These are phyloP conservation scores for Zaprionus ornatus DNA, from an alignment of 1,140 invertebrate genomes.

Conservation along the genomic window DNA sequence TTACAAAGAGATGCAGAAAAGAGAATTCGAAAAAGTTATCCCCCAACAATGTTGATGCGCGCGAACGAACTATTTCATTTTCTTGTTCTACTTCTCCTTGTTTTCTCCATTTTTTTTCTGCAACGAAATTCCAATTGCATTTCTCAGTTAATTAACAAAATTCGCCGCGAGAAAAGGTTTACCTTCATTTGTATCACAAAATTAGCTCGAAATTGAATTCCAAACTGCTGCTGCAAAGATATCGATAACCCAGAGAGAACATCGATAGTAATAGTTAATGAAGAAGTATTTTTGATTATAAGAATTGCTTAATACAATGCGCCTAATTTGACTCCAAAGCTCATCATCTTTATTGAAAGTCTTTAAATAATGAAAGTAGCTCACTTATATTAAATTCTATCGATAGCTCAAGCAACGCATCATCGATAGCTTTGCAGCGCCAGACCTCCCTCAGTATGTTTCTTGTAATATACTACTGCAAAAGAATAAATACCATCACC, in stretches of 20 bases:
- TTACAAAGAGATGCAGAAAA: constrained; percentile 15
- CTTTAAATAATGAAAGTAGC: too few species aligned
- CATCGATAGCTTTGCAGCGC: neutral
- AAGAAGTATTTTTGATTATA: too few species aligned
- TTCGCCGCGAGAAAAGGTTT: neutral
- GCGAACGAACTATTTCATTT: constrained; percentile 15
- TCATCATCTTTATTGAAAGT: too few species aligned
- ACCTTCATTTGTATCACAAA: neutral
- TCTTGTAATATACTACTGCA: neutral
- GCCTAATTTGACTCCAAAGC: too few species aligned
- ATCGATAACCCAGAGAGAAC: neutral
- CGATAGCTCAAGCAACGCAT: neutral
- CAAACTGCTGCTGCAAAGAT: neutral
- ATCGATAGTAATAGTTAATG: neutral
- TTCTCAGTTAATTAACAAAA: constrained; percentile 11
- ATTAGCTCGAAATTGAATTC: neutral
- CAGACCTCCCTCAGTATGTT: neutral
- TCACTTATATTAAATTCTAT: too few species aligned
- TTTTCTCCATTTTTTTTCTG: constrained; percentile 1
- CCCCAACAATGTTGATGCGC: constrained; percentile 5
- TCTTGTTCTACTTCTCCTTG: neutral
- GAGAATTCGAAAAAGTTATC: constrained; percentile 4
- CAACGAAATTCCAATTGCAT: constrained; percentile 13
- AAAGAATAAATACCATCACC: neutral
- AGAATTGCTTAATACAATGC: too few species aligned